These are phyloP conservation scores for Capitella teleta DNA, from an alignment of 1,140 invertebrate species.

Conservation along the genomic window DNA sequence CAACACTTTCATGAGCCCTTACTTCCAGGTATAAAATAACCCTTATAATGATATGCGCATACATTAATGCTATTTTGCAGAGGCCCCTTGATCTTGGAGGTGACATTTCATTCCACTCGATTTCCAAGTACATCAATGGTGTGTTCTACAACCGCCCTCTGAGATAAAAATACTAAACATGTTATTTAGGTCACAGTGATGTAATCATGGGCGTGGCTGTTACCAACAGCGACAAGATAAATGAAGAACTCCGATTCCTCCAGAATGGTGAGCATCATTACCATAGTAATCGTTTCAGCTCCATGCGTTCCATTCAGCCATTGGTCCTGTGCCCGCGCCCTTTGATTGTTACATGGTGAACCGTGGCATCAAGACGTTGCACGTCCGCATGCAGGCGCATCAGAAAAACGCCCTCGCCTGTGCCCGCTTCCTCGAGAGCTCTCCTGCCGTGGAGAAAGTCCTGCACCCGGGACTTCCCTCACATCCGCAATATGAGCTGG, in stretches of 20 bases:
- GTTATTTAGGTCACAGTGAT: constrained; percentile 61
- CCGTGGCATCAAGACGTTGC: constrained; percentile 85
- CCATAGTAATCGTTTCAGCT: neutral
- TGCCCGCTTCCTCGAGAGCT: constrained; percentile 66
- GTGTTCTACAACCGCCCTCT: constrained; percentile 13
- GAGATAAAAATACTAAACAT: neutral
- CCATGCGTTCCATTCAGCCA: constrained; percentile 44
- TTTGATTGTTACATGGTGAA: constrained; percentile 93
- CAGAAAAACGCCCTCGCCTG: constrained; percentile 64
- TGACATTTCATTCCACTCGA: constrained; percentile 82
- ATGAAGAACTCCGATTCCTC: constrained; percentile 63
- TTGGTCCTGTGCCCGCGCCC: constrained; percentile 86
- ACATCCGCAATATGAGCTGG: constrained; percentile 81
- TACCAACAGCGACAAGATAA: constrained; percentile 61
- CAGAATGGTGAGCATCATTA: constrained; percentile 56
- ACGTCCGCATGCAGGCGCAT: constrained; percentile 82
- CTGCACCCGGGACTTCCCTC: constrained; percentile 76
- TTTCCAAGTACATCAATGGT: constrained; percentile 97
- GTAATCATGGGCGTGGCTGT: constrained; percentile 83
- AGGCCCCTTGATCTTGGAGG: constrained; percentile 79
- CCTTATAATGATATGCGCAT: neutral
- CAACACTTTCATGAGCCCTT: constrained; percentile 94
- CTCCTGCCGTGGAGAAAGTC: constrained; percentile 68
- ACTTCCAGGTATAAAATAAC: constrained; percentile 57
- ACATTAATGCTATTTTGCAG: constrained; percentile 41